Base-by-base conservation (phyloP, 2,113 vertebrate species). In the Urocolius indicus region DNA sequence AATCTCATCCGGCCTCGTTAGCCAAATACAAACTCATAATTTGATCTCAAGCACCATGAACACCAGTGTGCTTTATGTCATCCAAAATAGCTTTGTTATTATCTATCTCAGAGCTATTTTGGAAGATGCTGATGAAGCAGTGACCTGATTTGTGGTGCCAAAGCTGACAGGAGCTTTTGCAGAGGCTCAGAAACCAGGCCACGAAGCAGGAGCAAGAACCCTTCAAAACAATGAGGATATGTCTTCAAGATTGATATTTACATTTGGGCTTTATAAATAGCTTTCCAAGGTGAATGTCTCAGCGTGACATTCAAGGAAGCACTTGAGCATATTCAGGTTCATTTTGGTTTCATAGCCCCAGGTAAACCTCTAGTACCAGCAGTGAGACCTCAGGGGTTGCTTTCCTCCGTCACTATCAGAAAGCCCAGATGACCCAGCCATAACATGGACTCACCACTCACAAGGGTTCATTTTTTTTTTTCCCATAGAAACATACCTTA, bases 101-200 rank as follows among this genome's bases (percentile, higher is more conserved):
- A 21, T 59, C 57, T 86, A 51, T 67, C 95, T 83, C 63, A 66
- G 78, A 85, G 63, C 58, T 90, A 88, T 90, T 91, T 87, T 91
- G 51, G 68, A 95, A 81, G 59, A 85, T 66, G 72, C 52, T 87
- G 94, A 21, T 71, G 65, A 93, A 86, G 87, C 72, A 83, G 52
- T 74, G 90, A 90, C 85, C 94, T 92, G 86, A 92, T 86, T 94
- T 4, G 3, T 67, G 52, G 73, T 92, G 61, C 54, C 49, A 90
- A 92, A 88, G 55, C 85, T 92, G 79, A 88, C 36, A 27, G 73
- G 30, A 86, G 4, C 55, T 57, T 74, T 74, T 90, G 57, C 32
- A 84, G 49, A 54, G 18, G 45, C 32, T 89, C 30, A 85, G 84
- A 93, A 95, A 94, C 10, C 18, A 88, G 92, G 72, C 48, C 54